Evolutionary conservation across 2,888 invertebrate genomes (phyloP).

Genomic region (Coleophora deauratella): DNA sequence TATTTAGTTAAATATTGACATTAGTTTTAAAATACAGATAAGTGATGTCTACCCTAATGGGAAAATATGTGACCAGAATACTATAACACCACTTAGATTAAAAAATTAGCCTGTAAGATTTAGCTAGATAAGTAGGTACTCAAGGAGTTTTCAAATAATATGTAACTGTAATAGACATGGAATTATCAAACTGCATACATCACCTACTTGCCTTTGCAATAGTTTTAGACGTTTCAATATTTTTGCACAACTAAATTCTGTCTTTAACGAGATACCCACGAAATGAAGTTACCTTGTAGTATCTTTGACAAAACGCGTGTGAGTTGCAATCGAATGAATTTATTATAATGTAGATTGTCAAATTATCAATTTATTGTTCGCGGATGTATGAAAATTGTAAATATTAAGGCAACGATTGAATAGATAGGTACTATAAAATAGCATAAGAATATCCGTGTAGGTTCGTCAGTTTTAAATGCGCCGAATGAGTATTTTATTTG

Average conservation of each 20-base stretch:
- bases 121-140: conserved; percentile 27
- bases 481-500: neutral
- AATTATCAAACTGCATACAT: conserved; percentile 44
- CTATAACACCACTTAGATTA: conserved; percentile 58
- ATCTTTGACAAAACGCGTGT: conserved; percentile 24
- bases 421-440: neutral
- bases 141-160: conserved; percentile 32
- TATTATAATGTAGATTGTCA: conserved; percentile 19
- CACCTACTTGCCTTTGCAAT: conserved; percentile 69
- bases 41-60: conserved; percentile 29
- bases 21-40: conserved; percentile 33
- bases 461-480: too few species aligned
- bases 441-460: conserved; percentile 13
- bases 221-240: conserved; percentile 50
- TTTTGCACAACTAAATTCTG: conserved; percentile 57
- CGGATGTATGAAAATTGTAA: conserved; percentile 28
- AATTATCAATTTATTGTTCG: conserved; percentile 11
- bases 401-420: conserved; percentile 25
- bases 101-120: conserved; percentile 35
- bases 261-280: conserved; percentile 30
- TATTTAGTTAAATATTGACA: conserved; percentile 34
- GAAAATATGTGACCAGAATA: conserved; percentile 42
- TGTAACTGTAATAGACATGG: conserved; percentile 22
- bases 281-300: conserved; percentile 60
- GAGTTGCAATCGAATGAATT: too few species aligned